Evolutionary conservation across 2,888 invertebrate species (phyloP).

Genomic region (Ochropleura leucogaster): DNA sequence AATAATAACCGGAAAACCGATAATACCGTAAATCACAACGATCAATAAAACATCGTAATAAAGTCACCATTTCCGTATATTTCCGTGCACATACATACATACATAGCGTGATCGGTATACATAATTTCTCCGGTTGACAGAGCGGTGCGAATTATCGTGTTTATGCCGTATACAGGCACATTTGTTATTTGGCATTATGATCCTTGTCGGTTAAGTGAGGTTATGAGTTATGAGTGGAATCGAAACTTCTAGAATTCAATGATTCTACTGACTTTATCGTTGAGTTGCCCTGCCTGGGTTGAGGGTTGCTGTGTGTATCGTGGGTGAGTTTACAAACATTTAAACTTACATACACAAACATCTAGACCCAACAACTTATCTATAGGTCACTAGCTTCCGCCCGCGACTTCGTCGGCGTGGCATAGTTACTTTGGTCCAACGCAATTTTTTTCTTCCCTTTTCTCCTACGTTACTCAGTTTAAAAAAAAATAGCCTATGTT

Average conservation of each 20-base stretch:
- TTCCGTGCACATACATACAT: neutral
- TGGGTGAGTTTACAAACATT: too few species aligned
- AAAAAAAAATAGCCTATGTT: too few species aligned
- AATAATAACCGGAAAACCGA: conserved; percentile 25
- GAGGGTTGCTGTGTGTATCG: too few species aligned
- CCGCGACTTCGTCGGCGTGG: too few species aligned
- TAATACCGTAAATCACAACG: conserved; percentile 12
- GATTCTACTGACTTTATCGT: too few species aligned
- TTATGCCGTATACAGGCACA: neutral
- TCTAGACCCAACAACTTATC: too few species aligned
- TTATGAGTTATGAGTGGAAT: conserved; percentile 23
- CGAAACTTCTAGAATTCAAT: neutral
- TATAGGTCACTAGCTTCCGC: too few species aligned
- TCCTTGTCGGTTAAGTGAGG: conserved; percentile 14
- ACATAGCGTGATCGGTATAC: conserved; percentile 29
- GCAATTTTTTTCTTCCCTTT: too few species aligned
- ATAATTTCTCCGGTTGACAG: conserved; percentile 29
- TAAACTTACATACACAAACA: too few species aligned
- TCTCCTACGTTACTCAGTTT: too few species aligned
- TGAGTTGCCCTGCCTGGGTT: too few species aligned
- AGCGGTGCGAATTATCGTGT: conserved; percentile 1
- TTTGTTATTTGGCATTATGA: conserved; percentile 20
- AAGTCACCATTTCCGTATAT: conserved; percentile 10
- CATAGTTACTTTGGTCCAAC: too few species aligned
- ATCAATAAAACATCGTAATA: conserved; percentile 7